Evolutionary conservation across 2,113 vertebrate genomes (phyloP).

Genomic region (Pelobates fuscus): DNA sequence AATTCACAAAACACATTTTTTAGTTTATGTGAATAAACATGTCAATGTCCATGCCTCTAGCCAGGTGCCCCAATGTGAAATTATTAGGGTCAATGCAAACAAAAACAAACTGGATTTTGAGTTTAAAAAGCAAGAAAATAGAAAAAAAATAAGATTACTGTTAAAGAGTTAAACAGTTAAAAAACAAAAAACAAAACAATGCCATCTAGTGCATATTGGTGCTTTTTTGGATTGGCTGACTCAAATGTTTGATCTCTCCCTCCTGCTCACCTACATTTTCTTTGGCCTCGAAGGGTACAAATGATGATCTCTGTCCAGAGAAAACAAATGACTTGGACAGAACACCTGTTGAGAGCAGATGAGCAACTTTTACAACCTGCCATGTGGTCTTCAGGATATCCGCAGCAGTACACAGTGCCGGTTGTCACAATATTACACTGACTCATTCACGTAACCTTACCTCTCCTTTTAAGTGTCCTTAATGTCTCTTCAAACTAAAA

Average conservation of each 20-base stretch:
- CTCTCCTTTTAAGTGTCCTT: no score
- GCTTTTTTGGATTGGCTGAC: neutral
- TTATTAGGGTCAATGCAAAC: no score
- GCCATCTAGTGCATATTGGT: neutral
- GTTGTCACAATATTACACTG: neutral
- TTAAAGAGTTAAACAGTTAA: no score
- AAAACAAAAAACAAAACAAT: no score
- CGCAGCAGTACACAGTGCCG: neutral
- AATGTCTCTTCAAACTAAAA: no score
- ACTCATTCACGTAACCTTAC: neutral
- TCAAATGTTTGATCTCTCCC: neutral
- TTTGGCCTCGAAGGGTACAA: conserved; percentile 21
- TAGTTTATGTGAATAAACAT: no score
- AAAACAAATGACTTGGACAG: conserved; percentile 32
- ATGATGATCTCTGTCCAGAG: conserved; percentile 32
- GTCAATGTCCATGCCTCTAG: no score
- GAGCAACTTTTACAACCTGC: conserved; percentile 9
- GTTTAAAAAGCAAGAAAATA: no score
- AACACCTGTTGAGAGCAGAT: conserved; percentile 29
- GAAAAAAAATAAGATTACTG: no score
- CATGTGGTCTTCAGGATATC: conserved; percentile 5
- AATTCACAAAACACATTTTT: no score
- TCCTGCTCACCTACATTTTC: neutral
- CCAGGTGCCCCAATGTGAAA: no score
- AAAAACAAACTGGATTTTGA: no score